Evolutionary conservation across 2,797 vertebrate genomes (phyloP).

Genomic region (Bradypodion pumilum): DNA sequence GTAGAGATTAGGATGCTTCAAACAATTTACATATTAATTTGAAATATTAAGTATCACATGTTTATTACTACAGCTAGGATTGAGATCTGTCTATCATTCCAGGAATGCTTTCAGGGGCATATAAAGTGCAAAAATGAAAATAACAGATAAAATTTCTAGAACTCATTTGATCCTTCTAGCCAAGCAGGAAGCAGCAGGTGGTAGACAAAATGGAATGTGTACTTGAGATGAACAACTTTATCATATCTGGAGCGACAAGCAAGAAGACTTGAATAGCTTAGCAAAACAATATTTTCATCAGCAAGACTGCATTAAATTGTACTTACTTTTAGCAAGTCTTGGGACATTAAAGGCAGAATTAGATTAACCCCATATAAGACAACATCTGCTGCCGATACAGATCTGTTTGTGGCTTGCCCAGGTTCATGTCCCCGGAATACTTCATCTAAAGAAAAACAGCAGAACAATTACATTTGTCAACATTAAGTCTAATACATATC

Average conservation of each 20-base stretch:
- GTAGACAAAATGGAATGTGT: background rate
- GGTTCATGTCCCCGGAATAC: conserved; percentile 96
- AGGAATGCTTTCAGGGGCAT: background rate
- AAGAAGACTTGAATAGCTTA: background rate
- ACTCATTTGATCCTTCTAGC: background rate
- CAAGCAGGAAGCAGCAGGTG: background rate
- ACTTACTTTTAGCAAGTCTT: conserved; percentile 94
- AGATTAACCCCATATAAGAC: conserved; percentile 98
- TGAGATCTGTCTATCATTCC: background rate
- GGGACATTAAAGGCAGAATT: conserved; percentile 97
- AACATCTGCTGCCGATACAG: conserved; percentile 95
- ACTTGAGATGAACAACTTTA: background rate
- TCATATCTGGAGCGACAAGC: background rate
- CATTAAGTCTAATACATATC: background rate
- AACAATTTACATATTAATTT: background rate
- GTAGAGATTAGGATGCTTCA: background rate
- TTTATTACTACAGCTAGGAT: background rate
- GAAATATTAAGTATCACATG: background rate
- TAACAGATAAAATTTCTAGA: background rate
- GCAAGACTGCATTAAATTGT: background rate
- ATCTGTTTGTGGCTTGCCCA: conserved; percentile 85
- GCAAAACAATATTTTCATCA: background rate
- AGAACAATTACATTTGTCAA: background rate
- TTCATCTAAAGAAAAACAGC: conserved; percentile 81
- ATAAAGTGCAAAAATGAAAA: too few species aligned